A percentile compares a stretch with the other conserved stretches of the same genome.
Conservation (phyloP, 2,113 vertebrate species). For the Glaucidium brasilianum region DNA sequence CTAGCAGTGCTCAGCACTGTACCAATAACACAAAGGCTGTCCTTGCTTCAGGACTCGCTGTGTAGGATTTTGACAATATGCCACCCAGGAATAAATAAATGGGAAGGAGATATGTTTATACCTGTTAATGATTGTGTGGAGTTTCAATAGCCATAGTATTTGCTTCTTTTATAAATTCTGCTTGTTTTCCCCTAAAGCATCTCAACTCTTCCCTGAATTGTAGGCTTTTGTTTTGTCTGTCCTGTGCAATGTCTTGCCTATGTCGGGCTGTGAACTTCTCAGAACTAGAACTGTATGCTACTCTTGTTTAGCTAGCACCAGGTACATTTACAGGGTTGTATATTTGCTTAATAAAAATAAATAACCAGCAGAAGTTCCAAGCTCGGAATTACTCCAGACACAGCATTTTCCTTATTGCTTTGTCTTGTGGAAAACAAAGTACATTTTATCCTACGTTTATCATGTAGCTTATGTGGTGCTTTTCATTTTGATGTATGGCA, state of each 20-base stretch:
- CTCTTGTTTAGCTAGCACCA: constrained; percentile 46
- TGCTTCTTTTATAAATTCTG: neutral
- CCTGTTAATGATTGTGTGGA: constrained; percentile 30
- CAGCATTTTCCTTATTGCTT: constrained; percentile 65
- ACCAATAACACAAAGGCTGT: constrained; percentile 63
- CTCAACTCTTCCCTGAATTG: neutral
- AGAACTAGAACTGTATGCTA: neutral
- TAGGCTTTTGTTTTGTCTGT: neutral
- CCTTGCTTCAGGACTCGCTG: neutral
- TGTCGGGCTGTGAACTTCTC: neutral
- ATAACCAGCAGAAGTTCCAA: constrained; percentile 48
- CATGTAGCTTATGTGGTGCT: constrained; percentile 62
- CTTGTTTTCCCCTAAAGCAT: neutral
- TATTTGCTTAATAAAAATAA: constrained; percentile 69
- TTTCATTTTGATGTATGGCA: constrained; percentile 68
- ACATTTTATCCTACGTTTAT: constrained; percentile 62
- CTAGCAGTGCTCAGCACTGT: constrained; percentile 5
- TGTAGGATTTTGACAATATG: constrained; percentile 49
- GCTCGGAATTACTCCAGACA: constrained; percentile 56
- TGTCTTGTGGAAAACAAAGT: constrained; percentile 64
- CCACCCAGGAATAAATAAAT: constrained; percentile 14
- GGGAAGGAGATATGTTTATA: constrained; percentile 33
- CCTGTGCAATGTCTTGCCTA: neutral
- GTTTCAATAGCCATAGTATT: neutral
- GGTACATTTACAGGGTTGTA: constrained; percentile 40